phyloP scores from a whole-genome alignment of 2,113 vertebrate species.

The Catagonus wagneri region DNA sequence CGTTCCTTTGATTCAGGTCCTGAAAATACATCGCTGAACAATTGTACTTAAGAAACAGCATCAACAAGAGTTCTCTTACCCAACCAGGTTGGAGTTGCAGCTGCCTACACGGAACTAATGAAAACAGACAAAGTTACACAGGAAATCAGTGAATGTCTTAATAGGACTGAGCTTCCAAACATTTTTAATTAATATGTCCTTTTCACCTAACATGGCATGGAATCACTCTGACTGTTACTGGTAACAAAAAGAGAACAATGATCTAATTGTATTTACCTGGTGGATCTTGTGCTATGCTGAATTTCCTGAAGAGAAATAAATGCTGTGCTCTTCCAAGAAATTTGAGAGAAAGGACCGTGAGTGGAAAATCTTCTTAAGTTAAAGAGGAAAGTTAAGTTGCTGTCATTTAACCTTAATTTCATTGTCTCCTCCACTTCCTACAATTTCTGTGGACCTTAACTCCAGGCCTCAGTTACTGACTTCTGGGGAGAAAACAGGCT shows the following conservation, averaged over 20 bases:
- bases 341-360: neutral
- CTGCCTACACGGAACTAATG: neutral
- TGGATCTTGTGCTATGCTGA: neutral
- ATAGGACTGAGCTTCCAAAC: neutral
- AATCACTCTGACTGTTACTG: neutral
- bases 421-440: neutral
- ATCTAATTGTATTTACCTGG: neutral
- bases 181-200: neutral
- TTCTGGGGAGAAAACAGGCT: neutral
- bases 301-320: neutral
- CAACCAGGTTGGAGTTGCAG: neutral
- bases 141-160: neutral
- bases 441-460: neutral
- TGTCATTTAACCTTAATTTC: neutral
- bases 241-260: neutral
- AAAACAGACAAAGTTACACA: neutral
- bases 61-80: neutral
- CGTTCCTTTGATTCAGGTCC: conserved; percentile 65
- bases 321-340: neutral
- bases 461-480: neutral
- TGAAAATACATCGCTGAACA: conserved; percentile 63
- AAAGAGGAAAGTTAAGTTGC: neutral
- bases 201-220: neutral
- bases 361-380: neutral
- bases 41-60: neutral